Base-by-base conservation (phyloP, 1,140 invertebrate genomes). In the Linepithema humile region DNA sequence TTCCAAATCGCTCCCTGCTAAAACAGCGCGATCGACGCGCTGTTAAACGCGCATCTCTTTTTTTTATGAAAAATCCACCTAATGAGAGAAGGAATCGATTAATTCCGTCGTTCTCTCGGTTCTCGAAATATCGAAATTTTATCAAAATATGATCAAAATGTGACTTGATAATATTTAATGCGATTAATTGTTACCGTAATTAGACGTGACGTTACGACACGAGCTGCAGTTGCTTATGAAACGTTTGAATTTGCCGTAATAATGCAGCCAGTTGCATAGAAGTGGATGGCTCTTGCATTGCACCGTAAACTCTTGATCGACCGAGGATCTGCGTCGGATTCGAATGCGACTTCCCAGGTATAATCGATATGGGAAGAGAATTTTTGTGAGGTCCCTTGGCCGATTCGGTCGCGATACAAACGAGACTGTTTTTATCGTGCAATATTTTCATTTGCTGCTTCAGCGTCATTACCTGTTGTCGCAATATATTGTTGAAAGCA, bases 381-480 rank as follows among this genome's bases (percentile, higher is more conserved):
- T 50, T 50, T 35, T 67, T 74, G 12, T 55, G 7, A 7, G 50
- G 17, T 17, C 23, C 67, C 20, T 78, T 29, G 40, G 75, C 48
- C 32, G 74, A 80, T 20, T 92, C 87, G 0, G 87, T 89, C 4
- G 85, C 65, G 20, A 94, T 89, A 50, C 91, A 93, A 55, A 93
- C 82, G 15, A 93, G 89, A 85, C 91, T 92, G 23, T 92, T 92
- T 70, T 89, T 92, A 35, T 95, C 90, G 73, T 93, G 91, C 3
- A 95, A 53, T 29, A 88, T 59, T 85, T 91, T 94, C 72, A 95
- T 92, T 88, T 95, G 94, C 32, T 94, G 91, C 73, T 95, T 95
- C 60, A 95, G 83, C 10, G 87, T 75, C 77, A 93, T 83, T 10
- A 95, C 90, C 92, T 94, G 17, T n/a, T 69, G 78, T 17, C 3